Percentiles rank a stretch among this genome's conserved stretches.
Evolutionary conservation across 1,140 invertebrate genomes (phyloP).

Genomic region (Contarinia nasturtii): DNA sequence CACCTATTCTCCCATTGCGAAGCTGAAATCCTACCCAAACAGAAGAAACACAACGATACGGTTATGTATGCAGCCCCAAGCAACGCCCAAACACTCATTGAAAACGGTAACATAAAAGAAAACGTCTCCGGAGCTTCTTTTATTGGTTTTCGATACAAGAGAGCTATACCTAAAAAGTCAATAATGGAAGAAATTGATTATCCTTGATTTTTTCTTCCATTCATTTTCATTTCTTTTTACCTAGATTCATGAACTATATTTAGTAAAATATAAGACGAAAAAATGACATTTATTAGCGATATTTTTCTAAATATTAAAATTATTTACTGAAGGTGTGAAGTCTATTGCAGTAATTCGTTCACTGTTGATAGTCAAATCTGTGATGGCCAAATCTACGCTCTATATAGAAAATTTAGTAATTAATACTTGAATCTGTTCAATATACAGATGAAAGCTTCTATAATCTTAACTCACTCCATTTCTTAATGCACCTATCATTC

Average conservation of each 20-base stretch:
- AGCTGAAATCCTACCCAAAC: slow-evolving; percentile 59
- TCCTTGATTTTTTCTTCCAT: too few relatives aligned
- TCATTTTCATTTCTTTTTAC: too few relatives aligned
- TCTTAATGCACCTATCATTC: slow-evolving; percentile 73
- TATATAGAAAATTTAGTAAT: slow-evolving; percentile 26
- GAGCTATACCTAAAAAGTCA: slow-evolving; percentile 55
- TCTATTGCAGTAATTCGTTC: slow-evolving; percentile 65
- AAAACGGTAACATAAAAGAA: slow-evolving; percentile 78
- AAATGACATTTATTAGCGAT: too few relatives aligned
- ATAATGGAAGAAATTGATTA: neutral
- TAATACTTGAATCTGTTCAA: neutral
- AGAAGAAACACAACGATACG: slow-evolving; percentile 58
- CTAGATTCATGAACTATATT: slow-evolving; percentile 88
- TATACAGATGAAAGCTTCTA: slow-evolving; percentile 4
- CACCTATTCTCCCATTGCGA: slow-evolving; percentile 70
- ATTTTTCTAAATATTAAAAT: too few relatives aligned
- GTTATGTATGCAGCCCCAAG: slow-evolving; percentile 55
- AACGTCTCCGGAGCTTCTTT: slow-evolving; percentile 63
- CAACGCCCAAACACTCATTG: slow-evolving; percentile 60
- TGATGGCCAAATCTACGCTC: slow-evolving; percentile 71
- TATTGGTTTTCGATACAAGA: slow-evolving; percentile 63
- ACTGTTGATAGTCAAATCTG: slow-evolving; percentile 80
- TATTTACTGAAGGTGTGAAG: slow-evolving; percentile 76
- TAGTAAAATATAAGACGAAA: too few relatives aligned
- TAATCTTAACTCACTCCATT: slow-evolving; percentile 38